Evolutionary conservation across 2,888 invertebrate genomes (phyloP), one percentile per base, ranked within the genome.

Genomic region (Phyllotreta striolata): DNA sequence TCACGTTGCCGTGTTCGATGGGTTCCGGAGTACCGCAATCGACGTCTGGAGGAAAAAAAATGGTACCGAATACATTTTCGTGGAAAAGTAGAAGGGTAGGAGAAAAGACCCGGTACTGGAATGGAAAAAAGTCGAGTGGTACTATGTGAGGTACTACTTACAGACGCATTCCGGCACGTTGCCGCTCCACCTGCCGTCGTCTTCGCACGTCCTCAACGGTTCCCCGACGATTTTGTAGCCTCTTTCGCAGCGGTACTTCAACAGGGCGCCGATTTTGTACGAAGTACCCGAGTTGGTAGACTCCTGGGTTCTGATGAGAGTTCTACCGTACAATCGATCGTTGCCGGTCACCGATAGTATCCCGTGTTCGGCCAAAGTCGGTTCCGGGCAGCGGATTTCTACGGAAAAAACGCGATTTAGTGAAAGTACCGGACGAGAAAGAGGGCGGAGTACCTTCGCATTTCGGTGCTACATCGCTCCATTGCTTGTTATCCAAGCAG

Each of bases 381-480:
- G 95, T 74, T 94, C 94, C 0, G 90, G 86, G 75, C 96, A 96
- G 58, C 95, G 88, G 70, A 95, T 93, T 84, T 95, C 95, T 93
- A 80, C 0, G 80, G 77, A 58, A 58, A 62, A 39, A 41, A 44
- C 38, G n/a, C 9, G 12, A 9, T 5, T 34, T 9, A 9, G 9
- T 1, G 37, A 57, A 1, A 44, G 37, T 24, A 41, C 24, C 39
- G 24, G 13, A 12, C 38, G 3, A 8, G 12, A 44, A 37, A 12
- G 49, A 46, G 8, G 60, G 43, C 37, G 35, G 24, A 6, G n/a
- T 84, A 91, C 91, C 91, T 89, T 95, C 94, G 79, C 96, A 96
- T 83, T 91, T 89, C 0, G 95, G 95, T 0, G 92, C 86, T 0
- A 86, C 84, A 67, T 93, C 93, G 76, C 92, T 93, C 95, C 95